Percentiles rank a stretch among this genome's conserved stretches.
Conservation (phyloP, 1,140 invertebrate genomes). For the Neodiprion fabricii region DNA sequence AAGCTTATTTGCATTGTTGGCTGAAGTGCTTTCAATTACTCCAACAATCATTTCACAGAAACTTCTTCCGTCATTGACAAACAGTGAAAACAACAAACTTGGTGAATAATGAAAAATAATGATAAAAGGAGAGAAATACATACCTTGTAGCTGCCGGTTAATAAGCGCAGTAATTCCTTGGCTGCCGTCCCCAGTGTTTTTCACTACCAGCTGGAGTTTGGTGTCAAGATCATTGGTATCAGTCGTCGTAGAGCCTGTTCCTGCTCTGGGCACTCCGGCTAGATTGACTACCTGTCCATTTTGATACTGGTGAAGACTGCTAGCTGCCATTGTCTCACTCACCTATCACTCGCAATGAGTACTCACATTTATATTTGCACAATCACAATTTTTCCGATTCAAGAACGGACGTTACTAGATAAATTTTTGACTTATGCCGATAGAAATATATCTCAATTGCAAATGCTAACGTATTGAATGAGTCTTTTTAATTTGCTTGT, state of each 20-base stretch:
- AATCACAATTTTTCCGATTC: background rate
- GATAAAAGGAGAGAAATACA: slow-evolving; percentile 16
- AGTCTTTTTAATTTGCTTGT: too few relatives aligned
- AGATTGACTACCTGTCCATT: slow-evolving; percentile 67
- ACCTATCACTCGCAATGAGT: slow-evolving; percentile 61
- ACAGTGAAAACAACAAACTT: too few relatives aligned
- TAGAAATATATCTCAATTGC: slow-evolving; percentile 9
- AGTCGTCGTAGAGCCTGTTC: slow-evolving; percentile 28
- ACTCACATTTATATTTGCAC: slow-evolving; percentile 3
- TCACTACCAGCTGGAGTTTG: slow-evolving; percentile 78
- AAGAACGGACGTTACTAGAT: background rate
- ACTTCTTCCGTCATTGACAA: too few relatives aligned
- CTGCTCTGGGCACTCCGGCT: slow-evolving; percentile 43
- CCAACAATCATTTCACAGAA: too few relatives aligned
- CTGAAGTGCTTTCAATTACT: too few relatives aligned
- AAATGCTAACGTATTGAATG: too few relatives aligned
- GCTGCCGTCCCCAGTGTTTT: slow-evolving; percentile 72
- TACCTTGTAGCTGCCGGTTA: slow-evolving; percentile 80
- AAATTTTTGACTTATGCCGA: too few relatives aligned
- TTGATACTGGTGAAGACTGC: slow-evolving; percentile 72
- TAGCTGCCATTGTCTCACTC: slow-evolving; percentile 79
- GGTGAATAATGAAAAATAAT: too few relatives aligned
- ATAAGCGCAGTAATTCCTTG: slow-evolving; percentile 78
- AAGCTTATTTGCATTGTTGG: too few relatives aligned
- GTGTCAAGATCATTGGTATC: slow-evolving; percentile 70